These are phyloP conservation scores for Cheirogaleus major DNA, from an alignment of 2,797 vertebrate genomes.

Conservation along the genomic window DNA sequence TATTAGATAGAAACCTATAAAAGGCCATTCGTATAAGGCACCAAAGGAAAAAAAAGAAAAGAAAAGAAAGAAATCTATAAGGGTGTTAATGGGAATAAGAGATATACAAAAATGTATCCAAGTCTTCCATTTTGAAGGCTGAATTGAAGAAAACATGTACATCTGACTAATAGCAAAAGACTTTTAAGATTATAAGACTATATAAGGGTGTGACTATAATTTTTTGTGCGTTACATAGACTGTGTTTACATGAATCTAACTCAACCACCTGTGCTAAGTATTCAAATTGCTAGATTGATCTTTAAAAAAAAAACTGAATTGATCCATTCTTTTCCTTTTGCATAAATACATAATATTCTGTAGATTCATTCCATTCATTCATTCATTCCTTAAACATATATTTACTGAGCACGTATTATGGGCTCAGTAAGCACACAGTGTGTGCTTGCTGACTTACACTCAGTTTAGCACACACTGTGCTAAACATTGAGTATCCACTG, in stretches of 20 bases:
- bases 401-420: background rate
- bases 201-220: background rate
- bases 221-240: background rate
- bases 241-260: background rate
- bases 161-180: background rate
- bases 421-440: too few relatives aligned
- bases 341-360: background rate
- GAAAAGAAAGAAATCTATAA: too few relatives aligned
- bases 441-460: too few relatives aligned
- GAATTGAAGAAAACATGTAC: background rate
- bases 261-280: background rate
- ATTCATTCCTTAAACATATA: background rate
- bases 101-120: too few relatives aligned
- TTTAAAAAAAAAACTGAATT: background rate
- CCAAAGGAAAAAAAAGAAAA: too few relatives aligned
- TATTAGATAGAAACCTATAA: background rate
- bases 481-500: background rate
- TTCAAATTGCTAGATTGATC: background rate
- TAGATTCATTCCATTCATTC: background rate
- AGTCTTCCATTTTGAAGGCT: background rate
- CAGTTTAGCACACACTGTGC: too few relatives aligned
- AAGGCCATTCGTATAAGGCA: too few relatives aligned
- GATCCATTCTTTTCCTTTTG: background rate
- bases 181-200: background rate
- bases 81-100: background rate